These are phyloP conservation scores for Drosophila yooni DNA, from an alignment of 2,888 invertebrate genomes.

Conservation along the genomic window DNA sequence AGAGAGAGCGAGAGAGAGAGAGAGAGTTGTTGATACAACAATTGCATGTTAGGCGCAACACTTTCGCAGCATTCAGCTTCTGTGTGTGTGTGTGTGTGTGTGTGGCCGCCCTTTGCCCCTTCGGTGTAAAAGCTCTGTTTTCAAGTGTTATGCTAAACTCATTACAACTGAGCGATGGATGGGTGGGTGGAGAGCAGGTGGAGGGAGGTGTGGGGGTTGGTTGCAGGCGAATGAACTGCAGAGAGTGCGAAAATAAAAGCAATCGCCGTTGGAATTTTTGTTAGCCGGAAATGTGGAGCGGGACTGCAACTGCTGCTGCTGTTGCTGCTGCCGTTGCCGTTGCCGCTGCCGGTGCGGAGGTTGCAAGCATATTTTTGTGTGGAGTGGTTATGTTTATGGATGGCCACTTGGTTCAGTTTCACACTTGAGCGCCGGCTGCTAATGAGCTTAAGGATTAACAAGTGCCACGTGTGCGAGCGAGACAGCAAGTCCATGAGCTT, in stretches of 20 bases:
- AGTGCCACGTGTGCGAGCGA: slow-evolving; percentile 2
- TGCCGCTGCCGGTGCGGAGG: slow-evolving; percentile 13
- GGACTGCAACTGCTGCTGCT: slow-evolving; percentile 13
- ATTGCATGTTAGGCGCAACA: slow-evolving; percentile 64
- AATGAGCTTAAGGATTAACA: slow-evolving; percentile 75
- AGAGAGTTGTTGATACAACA: slow-evolving; percentile 35
- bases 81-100: slow-evolving; percentile 16
- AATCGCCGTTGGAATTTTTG: slow-evolving; percentile 32
- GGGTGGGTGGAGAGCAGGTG: not conserved
- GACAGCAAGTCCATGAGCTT: not conserved
- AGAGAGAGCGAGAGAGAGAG: not conserved
- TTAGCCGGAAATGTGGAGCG: slow-evolving; percentile 32
- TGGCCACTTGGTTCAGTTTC: slow-evolving; percentile 75
- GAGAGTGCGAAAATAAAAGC: slow-evolving; percentile 17
- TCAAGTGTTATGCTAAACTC: slow-evolving; percentile 45
- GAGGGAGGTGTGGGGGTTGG: not conserved
- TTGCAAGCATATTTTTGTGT: slow-evolving; percentile 18
- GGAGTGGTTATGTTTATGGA: slow-evolving; percentile 61
- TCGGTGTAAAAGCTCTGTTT: not conserved
- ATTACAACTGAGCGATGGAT: slow-evolving; percentile 34
- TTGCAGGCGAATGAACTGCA: slow-evolving; percentile 35
- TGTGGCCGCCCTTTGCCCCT: not conserved
- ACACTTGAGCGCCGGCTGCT: slow-evolving; percentile 72
- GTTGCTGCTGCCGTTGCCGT: not conserved
- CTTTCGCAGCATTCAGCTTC: slow-evolving; percentile 63